phyloP scores from a whole-genome alignment of 2,113 vertebrate genomes.

The Prionailurus bengalensis region DNA sequence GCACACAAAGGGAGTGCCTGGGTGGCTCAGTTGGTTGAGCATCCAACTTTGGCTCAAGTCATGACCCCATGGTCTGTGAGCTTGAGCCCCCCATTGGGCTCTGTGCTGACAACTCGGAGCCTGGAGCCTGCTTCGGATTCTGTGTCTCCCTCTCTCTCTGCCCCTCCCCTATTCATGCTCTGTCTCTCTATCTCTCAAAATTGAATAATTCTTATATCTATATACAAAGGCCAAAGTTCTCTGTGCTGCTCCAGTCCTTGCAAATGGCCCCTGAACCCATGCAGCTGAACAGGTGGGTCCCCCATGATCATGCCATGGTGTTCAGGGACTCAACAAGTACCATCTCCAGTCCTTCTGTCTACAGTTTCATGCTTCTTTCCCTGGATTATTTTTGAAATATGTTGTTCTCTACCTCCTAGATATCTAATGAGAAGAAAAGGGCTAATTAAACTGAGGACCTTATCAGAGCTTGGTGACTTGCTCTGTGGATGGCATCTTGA shows the following conservation, averaged over 20 bases:
- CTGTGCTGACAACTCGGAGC: no score
- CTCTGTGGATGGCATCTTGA: background rate
- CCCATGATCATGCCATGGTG: background rate
- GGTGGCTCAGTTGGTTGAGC: no score
- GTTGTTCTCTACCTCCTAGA: background rate
- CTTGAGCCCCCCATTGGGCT: no score
- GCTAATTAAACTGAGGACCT: background rate
- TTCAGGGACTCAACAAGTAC: background rate
- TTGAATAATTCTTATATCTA: no score
- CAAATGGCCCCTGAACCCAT: background rate
- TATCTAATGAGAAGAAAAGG: constrained; percentile 22
- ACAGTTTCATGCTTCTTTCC: background rate
- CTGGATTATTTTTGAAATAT: constrained; percentile 27
- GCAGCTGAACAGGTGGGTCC: background rate
- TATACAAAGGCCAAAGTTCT: background rate
- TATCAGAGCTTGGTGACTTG: background rate
- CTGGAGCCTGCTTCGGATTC: no score
- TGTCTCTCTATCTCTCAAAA: no score
- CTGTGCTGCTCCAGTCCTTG: background rate
- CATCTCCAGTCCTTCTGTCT: background rate
- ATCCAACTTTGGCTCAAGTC: no score
- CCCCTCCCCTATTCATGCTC: no score
- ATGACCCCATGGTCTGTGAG: no score
- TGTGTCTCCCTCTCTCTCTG: no score
- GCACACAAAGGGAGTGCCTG: background rate